Base-by-base conservation (phyloP, 2,888 invertebrate genomes). In the Nomada fucata region DNA sequence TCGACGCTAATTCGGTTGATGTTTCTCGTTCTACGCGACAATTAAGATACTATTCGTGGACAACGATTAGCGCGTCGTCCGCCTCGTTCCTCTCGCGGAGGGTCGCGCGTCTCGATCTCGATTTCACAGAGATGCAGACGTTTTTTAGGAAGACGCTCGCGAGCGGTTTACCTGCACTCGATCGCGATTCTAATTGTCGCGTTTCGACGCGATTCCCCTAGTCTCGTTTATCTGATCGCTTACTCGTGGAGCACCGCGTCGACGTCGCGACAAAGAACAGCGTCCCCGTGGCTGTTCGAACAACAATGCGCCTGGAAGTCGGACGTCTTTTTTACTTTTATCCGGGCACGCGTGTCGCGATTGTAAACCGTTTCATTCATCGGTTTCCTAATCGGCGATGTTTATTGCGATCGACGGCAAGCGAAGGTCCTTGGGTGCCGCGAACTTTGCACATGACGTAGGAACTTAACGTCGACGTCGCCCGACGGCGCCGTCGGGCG, bases 261-360 rank as follows among this genome's bases (percentile, higher is more conserved):
- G n/a, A n/a, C n/a, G n/a, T n/a, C n/a, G n/a, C n/a, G n/a, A 9
- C 1, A 11, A 15, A 0, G 20, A 11, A 50, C 29, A 18, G 10
- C 47, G 15, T 29, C 29, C 57, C 79, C 82, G 52, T 63, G 75
- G 77, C 82, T 83, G 87, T 82, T 78, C 76, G 75, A 83, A 82
- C 78, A 71, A 68, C 78, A 76, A 50, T 60, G 50, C 13, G 5
- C 50, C 64, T 64, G 71, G 57, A 81, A 83, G 79, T 77, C 73
- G 47, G 42, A 18, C 55, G 10, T 65, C 74, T 75, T 36, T 36
- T 7, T 5, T 23, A 23, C 36, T 36, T 36, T 36, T 53, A 69
- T 67, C 26, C 52, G 60, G 26, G 11, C 67, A 59, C 55, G 23
- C 67, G 29, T 26, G 57, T 1, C 50, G 10, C 23, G 29, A 52